Base-by-base conservation (phyloP, 37 sponge, comb jelly and placozoan genomes). In the Agelas oroides region DNA sequence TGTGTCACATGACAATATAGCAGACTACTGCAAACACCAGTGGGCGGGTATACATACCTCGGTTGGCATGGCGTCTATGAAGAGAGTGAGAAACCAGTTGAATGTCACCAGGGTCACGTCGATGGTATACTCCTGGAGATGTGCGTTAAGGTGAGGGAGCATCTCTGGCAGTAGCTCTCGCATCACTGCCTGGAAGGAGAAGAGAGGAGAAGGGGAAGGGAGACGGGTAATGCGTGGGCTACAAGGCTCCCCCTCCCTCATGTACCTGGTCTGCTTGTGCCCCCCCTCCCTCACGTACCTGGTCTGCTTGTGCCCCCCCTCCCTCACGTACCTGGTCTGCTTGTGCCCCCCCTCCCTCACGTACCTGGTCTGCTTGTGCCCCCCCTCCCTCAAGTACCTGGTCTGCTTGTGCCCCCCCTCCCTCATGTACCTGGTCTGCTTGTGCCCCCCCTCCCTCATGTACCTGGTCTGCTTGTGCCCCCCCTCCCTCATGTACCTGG, bases 51-150 rank as follows among this genome's bases (percentile, higher is more conserved):
- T 46, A 8, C 46, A 46, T 46, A 93, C 93, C 67, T 93, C 93
- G 24, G 93, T 93, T 0, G 93, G 93, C 56, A 93, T 63, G 61
- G 93, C 76, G 39, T 93, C 93, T 13, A 75, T 72, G 31, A 93
- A 93, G n/a, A 93, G 57, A 3, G 93, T 93, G 54, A 93, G 77
- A 36, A 88, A 93, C 93, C 93, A 93, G 78, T 93, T 93, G 62
- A 88, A 76, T 25, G 89, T 89, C 59, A 93, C 78, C 38, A 88
- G 33, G 17, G 93, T 78, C 11, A 93, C 73, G 53, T 93, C 88
- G 76, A 86, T 93, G 73, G 23, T 61, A 53, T 73, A 38, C 20
- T 25, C 56, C 18, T 62, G 32, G 25, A 93, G 69, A 65, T 93
- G 93, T 11, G 54, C 20, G 18, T 35, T 52, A 2, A 93, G 72